Base-by-base conservation (phyloP, 1,140 invertebrate species). In the Drosophila sucinea region DNA sequence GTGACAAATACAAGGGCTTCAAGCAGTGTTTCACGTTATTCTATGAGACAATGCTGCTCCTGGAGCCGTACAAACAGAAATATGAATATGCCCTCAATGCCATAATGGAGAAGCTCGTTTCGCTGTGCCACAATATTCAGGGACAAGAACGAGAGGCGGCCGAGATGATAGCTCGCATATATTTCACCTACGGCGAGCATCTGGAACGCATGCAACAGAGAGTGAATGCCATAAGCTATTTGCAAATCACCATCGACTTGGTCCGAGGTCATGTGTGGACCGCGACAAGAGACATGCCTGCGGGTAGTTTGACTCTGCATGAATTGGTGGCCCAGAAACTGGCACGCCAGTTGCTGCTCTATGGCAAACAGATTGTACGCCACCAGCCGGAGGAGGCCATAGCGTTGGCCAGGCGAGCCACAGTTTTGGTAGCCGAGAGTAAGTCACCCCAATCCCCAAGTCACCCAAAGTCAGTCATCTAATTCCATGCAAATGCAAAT, bases 81-180 rank as follows among this genome's bases (percentile, higher is more conserved):
- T 90, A 85, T 32, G 79, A 71, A 47, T 90, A 90, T 57, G 79
- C 68, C 0, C 10, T 89, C 29, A 76, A 64, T 10, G 44, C 81
- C 8, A 61, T 90, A 4, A 80, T 85, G 55, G 77, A 89, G 60
- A 79, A 82, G 29, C 66, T 90, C 6, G 78, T 89, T 8, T 81
- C 73, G 1, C 41, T 90, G 38, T 90, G 83, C 41, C 80, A 74
- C 67, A 69, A 70, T 5, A 70, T 90, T 6, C 67, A 68, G 10
- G 75, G 67, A 0, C 56, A 82, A 54, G 81, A 90, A n/a, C 55
- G 64, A 0, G 89, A 82, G 10, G 72, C 89, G 4, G 56, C 54
- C 27, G 89, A 90, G 38, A 79, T 73, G 57, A 79, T 91, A 4
- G 70, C 89, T 0, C 84, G 89, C 38, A 90, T 90, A 38, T 90